Conservation (phyloP, 2,113 vertebrate genomes). For the Apus apus region DNA sequence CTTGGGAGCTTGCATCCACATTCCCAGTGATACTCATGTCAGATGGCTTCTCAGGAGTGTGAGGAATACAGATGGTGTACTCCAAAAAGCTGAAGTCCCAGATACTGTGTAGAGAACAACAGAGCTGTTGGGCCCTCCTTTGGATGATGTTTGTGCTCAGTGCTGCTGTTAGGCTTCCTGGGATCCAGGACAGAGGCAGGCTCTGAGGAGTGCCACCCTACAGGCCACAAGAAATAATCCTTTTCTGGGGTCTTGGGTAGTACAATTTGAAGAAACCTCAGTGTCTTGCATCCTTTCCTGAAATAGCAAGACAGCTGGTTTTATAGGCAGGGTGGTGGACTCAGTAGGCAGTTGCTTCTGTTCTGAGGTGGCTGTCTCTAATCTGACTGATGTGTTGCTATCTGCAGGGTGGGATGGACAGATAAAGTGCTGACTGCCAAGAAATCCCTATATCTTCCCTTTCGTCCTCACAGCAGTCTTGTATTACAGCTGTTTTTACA, state of each 20-base stretch:
- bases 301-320: background rate
- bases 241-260: background rate
- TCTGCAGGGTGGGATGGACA: background rate
- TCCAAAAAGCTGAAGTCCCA: background rate
- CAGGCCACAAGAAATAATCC: background rate
- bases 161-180: background rate
- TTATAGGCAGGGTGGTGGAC: background rate
- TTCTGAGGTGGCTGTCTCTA: background rate
- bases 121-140: background rate
- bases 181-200: background rate
- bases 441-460: background rate
- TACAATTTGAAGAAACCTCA: background rate
- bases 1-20: background rate
- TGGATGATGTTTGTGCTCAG: background rate
- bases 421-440: background rate
- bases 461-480: background rate
- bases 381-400: background rate
- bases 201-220: background rate
- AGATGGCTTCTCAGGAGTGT: background rate
- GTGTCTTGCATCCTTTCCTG: background rate
- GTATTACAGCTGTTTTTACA: background rate
- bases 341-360: background rate
- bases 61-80: background rate
- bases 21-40: background rate
- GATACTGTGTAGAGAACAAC: background rate